Evolutionary conservation across 1,140 invertebrate species (phyloP), one percentile per base, ranked within the genome.

Genomic region (Eupristina koningsbergeri): DNA sequence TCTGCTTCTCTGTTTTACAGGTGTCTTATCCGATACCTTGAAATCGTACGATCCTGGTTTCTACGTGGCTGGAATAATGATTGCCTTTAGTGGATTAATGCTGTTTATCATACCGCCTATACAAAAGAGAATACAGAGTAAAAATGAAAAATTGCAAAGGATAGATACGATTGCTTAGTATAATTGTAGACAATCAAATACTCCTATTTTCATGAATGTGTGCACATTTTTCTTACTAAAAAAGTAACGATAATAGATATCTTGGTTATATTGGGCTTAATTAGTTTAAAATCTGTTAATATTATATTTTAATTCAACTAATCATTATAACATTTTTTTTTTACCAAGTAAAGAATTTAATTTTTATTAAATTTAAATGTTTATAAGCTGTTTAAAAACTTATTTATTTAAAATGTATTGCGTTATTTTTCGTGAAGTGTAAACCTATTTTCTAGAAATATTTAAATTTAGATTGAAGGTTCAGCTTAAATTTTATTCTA

Each of bases 11-110:
- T 81, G 75, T 2, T 53, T 79, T 34, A n/a, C 45, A 83, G 78
- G 77, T 39, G n/a, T 77, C n/a, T 36, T 76, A 17, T 47, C 29
- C 41, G 76, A 80, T 69, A 47, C 31, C 0, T 47, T 61, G 0
- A 58, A 84, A 0, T 80, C 75, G 2, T 98, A 98, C 90, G 93
- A 96, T 88, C 95, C 96, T 26, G 97, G 96, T 7, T 99, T 98
- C 91, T 95, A 95, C 81, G 92, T 97, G 61, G 95, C 96, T 15
- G 98, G 98, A 3, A 89, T 93, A 3, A 95, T 96, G 90, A 97
- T 99, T 67, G 95, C 95, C 1, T 76, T 97, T 34, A 98, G 97
- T 91, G 98, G 98, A 17, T 34, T 97, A 11, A 97, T 99, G 92
- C 93, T 99, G 63, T 99, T 97, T 91, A 89, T 95, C 69, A 96